Percentiles rank a stretch among this genome's conserved stretches.
These are phyloP conservation scores for Hofmannophila pseudospretella DNA, from an alignment of 2,888 invertebrate species.

Conservation along the genomic window DNA sequence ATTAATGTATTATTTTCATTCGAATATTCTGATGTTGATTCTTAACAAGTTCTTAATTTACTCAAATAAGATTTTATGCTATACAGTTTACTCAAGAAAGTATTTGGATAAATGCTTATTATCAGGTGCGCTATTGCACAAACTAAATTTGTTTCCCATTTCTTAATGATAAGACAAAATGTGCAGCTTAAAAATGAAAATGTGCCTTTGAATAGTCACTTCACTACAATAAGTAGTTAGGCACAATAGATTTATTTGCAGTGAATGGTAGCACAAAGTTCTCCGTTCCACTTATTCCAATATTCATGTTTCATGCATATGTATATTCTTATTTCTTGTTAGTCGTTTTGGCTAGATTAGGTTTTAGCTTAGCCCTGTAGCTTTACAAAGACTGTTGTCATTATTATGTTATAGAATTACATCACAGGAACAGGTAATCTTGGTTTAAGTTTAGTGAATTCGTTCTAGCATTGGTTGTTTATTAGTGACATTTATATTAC, in stretches of 20 bases:
- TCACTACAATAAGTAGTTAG: slow-evolving; percentile 34
- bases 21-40: too few relatives aligned
- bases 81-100: too few relatives aligned
- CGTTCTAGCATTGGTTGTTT: not conserved
- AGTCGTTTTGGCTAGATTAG: slow-evolving; percentile 11
- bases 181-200: slow-evolving; percentile 22
- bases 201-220: slow-evolving; percentile 51
- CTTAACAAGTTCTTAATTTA: too few relatives aligned
- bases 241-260: slow-evolving; percentile 17
- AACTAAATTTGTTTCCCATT: too few relatives aligned
- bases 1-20: too few relatives aligned
- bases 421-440: slow-evolving; percentile 28
- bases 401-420: slow-evolving; percentile 36
- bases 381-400: slow-evolving; percentile 58
- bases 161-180: too few relatives aligned
- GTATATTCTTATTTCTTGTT: slow-evolving; percentile 6
- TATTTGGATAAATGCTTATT: too few relatives aligned
- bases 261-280: slow-evolving; percentile 9
- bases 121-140: too few relatives aligned
- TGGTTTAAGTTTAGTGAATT: slow-evolving; percentile 1
- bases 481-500: not conserved
- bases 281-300: slow-evolving; percentile 27
- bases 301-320: slow-evolving; percentile 16
- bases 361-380: slow-evolving; percentile 17
- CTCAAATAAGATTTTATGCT: not conserved